Percentiles rank a stretch among this genome's conserved stretches.
Conservation (phyloP, 2,888 invertebrate genomes). For the Drosophila austrosaltans region DNA sequence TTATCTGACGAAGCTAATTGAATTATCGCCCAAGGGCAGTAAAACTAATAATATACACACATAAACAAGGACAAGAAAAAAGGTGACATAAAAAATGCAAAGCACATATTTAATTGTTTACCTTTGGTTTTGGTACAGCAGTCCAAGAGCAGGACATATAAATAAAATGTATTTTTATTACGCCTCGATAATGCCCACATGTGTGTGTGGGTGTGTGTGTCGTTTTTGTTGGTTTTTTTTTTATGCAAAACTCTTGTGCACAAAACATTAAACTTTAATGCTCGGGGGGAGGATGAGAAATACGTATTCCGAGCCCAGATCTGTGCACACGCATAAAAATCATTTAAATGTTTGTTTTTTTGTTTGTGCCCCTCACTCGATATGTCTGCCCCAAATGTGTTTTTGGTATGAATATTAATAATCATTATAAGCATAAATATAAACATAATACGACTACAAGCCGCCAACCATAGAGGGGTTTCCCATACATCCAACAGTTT, state of each 20-base stretch:
- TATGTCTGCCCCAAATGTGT: conserved; percentile 50
- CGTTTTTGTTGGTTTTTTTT: conserved; percentile 19
- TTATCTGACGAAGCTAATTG: conserved; percentile 63
- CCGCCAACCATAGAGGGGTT: conserved; percentile 11
- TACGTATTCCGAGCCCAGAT: conserved; percentile 51
- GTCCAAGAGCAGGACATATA: conserved; percentile 43
- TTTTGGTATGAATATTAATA: conserved; percentile 65
- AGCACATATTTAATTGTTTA: conserved; percentile 37
- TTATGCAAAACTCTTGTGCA: conserved; percentile 58
- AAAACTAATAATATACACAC: conserved; percentile 35
- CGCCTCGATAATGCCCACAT: conserved; percentile 24
- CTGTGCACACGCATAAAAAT: conserved; percentile 66
- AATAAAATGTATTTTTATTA: conserved; percentile 66
- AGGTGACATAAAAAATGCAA: conserved; percentile 27
- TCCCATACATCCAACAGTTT: conserved; percentile 16
- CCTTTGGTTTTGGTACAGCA: conserved; percentile 26
- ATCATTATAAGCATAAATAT: conserved; percentile 54
- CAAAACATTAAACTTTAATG: conserved; percentile 71
- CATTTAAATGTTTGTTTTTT: conserved; percentile 64
- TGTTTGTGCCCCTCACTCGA: conserved; percentile 24
- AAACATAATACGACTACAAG: conserved; percentile 50
- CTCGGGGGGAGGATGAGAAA: conserved; percentile 6
- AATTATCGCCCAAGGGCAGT: conserved; percentile 57
- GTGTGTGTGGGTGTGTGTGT: conserved; percentile 11
- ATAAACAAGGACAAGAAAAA: not conserved